Evolutionary conservation across 2,797 vertebrate genomes (phyloP).

Genomic region (Pogonophryne albipinna): DNA sequence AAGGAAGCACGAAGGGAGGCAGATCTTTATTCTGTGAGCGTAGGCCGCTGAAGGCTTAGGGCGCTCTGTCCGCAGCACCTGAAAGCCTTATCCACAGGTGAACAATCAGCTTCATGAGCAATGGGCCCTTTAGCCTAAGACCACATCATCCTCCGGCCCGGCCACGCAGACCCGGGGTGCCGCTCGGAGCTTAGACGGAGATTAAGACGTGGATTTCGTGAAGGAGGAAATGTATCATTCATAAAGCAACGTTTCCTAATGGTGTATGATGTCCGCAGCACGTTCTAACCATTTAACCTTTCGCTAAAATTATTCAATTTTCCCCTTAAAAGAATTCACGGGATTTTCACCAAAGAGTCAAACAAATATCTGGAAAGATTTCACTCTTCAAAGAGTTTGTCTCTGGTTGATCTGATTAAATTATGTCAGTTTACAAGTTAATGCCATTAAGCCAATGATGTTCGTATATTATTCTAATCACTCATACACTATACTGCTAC

Average conservation of each 20-base stretch:
- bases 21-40: conserved; percentile 71
- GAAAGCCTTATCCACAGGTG: conserved; percentile 81
- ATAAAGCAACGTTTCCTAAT: conserved; percentile 72
- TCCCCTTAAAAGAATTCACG: conserved; percentile 2
- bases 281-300: conserved; percentile 64
- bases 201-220: conserved; percentile 62
- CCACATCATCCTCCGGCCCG: conserved; percentile 75
- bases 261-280: conserved; percentile 45
- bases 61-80: conserved; percentile 65
- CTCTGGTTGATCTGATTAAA: neutral
- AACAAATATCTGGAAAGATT: conserved; percentile 5
- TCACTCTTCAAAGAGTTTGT: conserved; percentile 3
- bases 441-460: too few relatives aligned
- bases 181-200: conserved; percentile 71
- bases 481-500: too few relatives aligned
- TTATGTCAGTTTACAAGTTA: neutral
- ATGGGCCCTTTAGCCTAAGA: conserved; percentile 74
- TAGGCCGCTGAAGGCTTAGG: conserved; percentile 54
- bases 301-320: conserved; percentile 30
- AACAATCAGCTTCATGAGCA: conserved; percentile 83
- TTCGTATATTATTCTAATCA: too few relatives aligned
- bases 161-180: conserved; percentile 55
- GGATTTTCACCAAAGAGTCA: conserved; percentile 16
- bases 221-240: conserved; percentile 68
- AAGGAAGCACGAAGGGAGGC: conserved; percentile 25